Base-by-base conservation (phyloP, 2,888 invertebrate genomes). In the Eucriotettix oculatus region DNA sequence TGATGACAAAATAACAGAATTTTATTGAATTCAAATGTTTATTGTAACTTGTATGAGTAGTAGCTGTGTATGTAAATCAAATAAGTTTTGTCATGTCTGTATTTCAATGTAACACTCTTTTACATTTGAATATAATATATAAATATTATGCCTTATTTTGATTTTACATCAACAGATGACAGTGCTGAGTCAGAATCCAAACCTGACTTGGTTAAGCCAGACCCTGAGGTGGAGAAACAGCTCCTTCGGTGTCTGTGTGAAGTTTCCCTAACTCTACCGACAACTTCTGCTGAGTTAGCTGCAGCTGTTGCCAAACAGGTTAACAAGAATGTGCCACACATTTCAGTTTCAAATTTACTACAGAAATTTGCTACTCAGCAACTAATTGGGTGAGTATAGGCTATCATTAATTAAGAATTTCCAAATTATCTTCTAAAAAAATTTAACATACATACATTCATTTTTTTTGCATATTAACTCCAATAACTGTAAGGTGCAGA, bases 301-400 rank as follows among this genome's bases (percentile, higher is more conserved):
- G 75, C 78, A 63, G 78, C 77, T 61, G 79, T 78, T 61, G 78
- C 73, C 63, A 78, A 76, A 68, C 76, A 73, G 52, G 64, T 73
- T 69, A 75, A 66, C 76, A 74, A 66, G 74, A 75, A 57, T 75
- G 77, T 83, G 10, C 76, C 80, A 7, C 79, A 83, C 64, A 75
- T 80, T 56, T 77, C 82, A 65, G 78, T 90, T 10, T 83, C 84
- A 66, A 86, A 86, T 71, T 77, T 90, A 56, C 72, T 90, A 9
- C 83, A 86, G 66, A 90, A 90, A 71, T 82, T 90, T 71, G 82
- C 87, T 1, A 80, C 83, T n/a, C 89, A 89, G 70, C 83, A 84
- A 69, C 71, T 86, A 58, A 82, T 87, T 62, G 80, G 77, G 79
- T 78, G 68, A 68, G 29, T 29, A 29, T 29, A 29, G 7, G 29